phyloP scores from a whole-genome alignment of 2,888 invertebrate species.

The Amblyteles armatorius region DNA sequence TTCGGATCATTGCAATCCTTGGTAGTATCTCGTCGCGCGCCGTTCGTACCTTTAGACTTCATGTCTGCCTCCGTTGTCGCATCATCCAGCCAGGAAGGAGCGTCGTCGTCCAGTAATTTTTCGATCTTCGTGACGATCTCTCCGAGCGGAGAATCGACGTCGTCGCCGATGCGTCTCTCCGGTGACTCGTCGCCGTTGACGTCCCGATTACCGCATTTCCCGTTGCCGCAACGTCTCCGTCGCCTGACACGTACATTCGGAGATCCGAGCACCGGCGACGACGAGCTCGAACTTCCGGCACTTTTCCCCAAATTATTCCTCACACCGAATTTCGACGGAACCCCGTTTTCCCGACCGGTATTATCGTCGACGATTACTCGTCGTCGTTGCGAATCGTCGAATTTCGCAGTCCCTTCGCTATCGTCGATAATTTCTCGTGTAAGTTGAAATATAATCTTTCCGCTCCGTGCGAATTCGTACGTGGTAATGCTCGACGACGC shows the following conservation, averaged over 20 bases:
- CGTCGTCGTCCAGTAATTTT: slow-evolving; percentile 2
- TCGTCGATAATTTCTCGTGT: slow-evolving; percentile 6
- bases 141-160: not conserved
- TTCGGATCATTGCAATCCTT: slow-evolving; percentile 62
- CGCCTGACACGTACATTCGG: slow-evolving; percentile 21
- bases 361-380: not conserved
- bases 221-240: slow-evolving; percentile 3
- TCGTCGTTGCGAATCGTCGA: not conserved
- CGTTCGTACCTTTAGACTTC: slow-evolving; percentile 71
- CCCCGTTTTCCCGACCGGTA: not conserved
- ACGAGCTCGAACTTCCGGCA: not conserved
- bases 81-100: slow-evolving; percentile 17
- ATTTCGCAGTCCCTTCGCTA: not conserved
- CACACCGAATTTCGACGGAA: not conserved
- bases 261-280: not conserved
- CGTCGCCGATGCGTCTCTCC: not conserved
- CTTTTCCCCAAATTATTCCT: not conserved
- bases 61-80: slow-evolving; percentile 52
- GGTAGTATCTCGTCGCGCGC: slow-evolving; percentile 39
- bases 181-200: slow-evolving; percentile 9
- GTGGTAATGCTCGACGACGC: not conserved
- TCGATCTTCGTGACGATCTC: slow-evolving; percentile 11
- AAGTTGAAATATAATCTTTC: not conserved
- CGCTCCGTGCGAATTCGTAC: not conserved
- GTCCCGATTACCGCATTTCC: slow-evolving; percentile 15